Percentiles rank a stretch among this genome's conserved stretches.
phyloP scores from a whole-genome alignment of 2,113 vertebrate species.

The Cisticola juncidis region DNA sequence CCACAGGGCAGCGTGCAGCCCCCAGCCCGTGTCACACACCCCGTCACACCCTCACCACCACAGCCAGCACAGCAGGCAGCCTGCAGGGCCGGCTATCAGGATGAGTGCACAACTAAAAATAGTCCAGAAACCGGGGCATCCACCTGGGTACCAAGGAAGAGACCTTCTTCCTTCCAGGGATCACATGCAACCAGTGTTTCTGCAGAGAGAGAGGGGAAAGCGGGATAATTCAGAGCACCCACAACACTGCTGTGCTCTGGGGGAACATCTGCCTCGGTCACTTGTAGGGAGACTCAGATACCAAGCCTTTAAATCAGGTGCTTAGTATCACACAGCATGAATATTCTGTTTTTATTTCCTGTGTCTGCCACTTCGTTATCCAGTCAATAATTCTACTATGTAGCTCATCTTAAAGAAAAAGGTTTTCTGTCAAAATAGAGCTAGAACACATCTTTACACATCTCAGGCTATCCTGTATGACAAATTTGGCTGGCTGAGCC shows the following conservation, averaged over 20 bases:
- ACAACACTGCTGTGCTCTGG: not conserved
- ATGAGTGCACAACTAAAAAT: not conserved
- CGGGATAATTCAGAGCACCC: not conserved
- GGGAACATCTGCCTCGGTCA: not conserved
- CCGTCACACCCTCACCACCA: not conserved
- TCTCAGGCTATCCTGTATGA: not conserved
- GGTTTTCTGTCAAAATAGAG: not conserved
- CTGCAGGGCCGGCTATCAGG: not conserved
- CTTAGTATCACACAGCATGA: not conserved
- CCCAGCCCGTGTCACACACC: not conserved
- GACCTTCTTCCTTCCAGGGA: not conserved
- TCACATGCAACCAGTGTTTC: not conserved
- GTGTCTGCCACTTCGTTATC: rapidly evolving
- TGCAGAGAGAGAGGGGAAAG: not conserved
- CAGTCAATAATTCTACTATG: not conserved
- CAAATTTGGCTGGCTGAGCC: not conserved
- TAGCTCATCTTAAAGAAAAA: not conserved
- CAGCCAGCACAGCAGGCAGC: not conserved
- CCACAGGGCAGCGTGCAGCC: not conserved
- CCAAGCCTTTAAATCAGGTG: not conserved
- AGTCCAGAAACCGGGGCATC: not conserved
- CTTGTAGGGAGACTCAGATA: not conserved
- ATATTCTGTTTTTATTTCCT: not conserved
- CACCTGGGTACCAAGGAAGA: not conserved
- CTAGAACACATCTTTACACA: not conserved